phyloP scores from a whole-genome alignment of 2,888 invertebrate species.

The Nomada hirtipes region DNA sequence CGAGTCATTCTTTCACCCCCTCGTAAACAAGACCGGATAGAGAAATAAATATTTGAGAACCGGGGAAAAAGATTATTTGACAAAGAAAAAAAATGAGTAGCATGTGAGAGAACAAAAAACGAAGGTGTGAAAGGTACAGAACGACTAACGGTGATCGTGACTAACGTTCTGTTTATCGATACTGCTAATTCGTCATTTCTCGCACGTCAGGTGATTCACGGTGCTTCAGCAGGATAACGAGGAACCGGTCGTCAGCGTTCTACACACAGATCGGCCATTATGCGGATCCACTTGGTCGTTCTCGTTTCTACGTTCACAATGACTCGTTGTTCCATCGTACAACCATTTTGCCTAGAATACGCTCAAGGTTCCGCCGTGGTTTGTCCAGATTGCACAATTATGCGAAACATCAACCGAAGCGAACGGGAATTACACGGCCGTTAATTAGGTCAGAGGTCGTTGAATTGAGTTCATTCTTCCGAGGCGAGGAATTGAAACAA shows the following conservation, averaged over 20 bases:
- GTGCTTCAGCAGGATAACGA: slow-evolving; percentile 70
- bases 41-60: no score
- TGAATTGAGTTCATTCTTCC: slow-evolving; percentile 24
- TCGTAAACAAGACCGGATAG: background rate
- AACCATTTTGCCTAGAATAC: slow-evolving; percentile 23
- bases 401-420: slow-evolving; percentile 37
- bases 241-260: slow-evolving; percentile 71
- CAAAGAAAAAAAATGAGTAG: no score
- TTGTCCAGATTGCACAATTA: slow-evolving; percentile 45
- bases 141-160: slow-evolving; percentile 71
- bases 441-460: slow-evolving; percentile 45
- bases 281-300: slow-evolving; percentile 63
- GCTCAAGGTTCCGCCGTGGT: slow-evolving; percentile 35
- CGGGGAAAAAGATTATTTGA: no score
- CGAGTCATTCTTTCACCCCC: no score
- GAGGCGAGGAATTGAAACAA: slow-evolving; percentile 33
- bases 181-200: slow-evolving; percentile 74
- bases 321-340: slow-evolving; percentile 59
- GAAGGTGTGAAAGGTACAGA: slow-evolving; percentile 8
- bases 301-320: slow-evolving; percentile 64
- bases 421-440: slow-evolving; percentile 34
- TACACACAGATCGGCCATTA: slow-evolving; percentile 73
- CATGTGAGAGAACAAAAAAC: background rate
- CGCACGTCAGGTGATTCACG: slow-evolving; percentile 75
- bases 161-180: slow-evolving; percentile 75